Conservation (phyloP, 2,113 vertebrate species). For the Chionomys nivalis region DNA sequence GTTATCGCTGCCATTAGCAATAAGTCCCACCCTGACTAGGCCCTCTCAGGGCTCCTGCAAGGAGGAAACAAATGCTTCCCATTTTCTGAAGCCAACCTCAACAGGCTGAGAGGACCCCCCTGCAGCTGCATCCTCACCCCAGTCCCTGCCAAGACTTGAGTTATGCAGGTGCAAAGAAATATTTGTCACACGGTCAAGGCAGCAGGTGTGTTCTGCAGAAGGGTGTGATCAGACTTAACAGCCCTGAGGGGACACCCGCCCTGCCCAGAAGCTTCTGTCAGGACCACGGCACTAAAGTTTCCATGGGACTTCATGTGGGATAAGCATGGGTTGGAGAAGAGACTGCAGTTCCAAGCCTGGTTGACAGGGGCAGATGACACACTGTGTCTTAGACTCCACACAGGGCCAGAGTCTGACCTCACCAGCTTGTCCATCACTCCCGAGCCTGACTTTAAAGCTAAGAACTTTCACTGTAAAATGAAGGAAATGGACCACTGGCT, state of each 20-base stretch:
- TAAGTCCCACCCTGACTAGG: background rate
- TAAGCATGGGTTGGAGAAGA: background rate
- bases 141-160: slow-evolving; percentile 5
- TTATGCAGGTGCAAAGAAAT: background rate
- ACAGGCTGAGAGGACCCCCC: background rate
- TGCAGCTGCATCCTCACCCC: background rate
- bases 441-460: background rate
- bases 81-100: background rate
- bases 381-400: rapidly evolving
- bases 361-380: rapidly evolving
- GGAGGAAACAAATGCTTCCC: background rate
- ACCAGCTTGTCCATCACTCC: too few species aligned
- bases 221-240: background rate
- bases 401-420: background rate
- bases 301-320: background rate
- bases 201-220: background rate
- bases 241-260: background rate
- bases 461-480: background rate
- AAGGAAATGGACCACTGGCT: background rate
- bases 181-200: background rate
- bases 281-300: background rate
- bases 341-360: rapidly evolving
- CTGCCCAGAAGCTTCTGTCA: background rate
- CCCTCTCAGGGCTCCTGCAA: background rate
- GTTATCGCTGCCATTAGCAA: background rate